Evolutionary conservation across 2,113 vertebrate species (phyloP).

Genomic region (Nothoprocta pentlandii): DNA sequence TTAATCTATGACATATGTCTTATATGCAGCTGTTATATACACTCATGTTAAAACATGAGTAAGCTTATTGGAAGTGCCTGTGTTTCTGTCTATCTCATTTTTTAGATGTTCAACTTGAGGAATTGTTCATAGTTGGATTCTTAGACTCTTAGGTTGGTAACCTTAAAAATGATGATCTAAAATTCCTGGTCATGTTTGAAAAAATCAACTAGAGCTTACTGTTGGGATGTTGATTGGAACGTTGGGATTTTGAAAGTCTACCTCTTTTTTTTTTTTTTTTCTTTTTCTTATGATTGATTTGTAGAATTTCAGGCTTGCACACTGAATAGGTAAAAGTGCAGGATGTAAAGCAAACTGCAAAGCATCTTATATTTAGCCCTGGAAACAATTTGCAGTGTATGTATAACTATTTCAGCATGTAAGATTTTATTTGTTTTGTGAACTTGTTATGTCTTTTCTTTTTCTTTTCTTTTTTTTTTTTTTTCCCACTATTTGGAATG

Average conservation of each 20-base stretch:
- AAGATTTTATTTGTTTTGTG: slow-evolving; percentile 2
- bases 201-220: not conserved
- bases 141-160: not conserved
- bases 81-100: not conserved
- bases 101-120: not conserved
- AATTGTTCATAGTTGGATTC: not conserved
- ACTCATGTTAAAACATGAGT: not conserved
- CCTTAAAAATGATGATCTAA: not conserved
- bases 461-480: not conserved
- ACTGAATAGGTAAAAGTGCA: not conserved
- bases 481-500: not conserved
- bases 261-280: not conserved
- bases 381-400: not conserved
- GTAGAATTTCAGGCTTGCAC: not conserved
- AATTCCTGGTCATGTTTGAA: not conserved
- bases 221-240: not conserved
- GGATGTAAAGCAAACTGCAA: not conserved
- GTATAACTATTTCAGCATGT: not conserved
- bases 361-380: not conserved
- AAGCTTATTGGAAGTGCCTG: not conserved
- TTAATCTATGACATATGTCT: not conserved
- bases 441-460: not conserved
- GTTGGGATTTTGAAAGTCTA: not conserved
- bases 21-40: not conserved
- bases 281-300: not conserved